Percentiles rank a stretch among this genome's conserved stretches.
These are phyloP conservation scores for Xestobium rufovillosum DNA, from an alignment of 2,888 invertebrate genomes.

Conservation along the genomic window DNA sequence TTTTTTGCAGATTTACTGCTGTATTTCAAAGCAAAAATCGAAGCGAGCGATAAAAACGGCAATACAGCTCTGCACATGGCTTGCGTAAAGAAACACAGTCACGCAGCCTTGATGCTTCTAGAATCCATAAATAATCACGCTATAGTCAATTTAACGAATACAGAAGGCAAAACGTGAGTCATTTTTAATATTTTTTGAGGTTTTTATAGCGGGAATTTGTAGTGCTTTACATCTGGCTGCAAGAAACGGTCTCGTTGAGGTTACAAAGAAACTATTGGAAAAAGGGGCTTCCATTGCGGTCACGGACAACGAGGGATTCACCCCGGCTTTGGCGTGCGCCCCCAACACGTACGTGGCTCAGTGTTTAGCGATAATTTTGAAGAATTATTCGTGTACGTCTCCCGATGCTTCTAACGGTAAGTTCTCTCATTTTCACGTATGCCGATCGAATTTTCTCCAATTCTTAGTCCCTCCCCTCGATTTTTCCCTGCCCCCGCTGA, in stretches of 20 bases:
- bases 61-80: conserved; percentile 58
- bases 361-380: conserved; percentile 51
- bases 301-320: conserved; percentile 52
- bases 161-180: conserved; percentile 50
- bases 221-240: conserved; percentile 57
- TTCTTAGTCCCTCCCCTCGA: too few species aligned
- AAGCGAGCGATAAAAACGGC: conserved; percentile 46
- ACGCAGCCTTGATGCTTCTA: conserved; percentile 49
- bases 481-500: too few species aligned
- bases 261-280: conserved; percentile 50
- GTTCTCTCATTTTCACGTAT: too few species aligned
- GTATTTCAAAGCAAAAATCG: conserved; percentile 47
- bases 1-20: conserved; percentile 47
- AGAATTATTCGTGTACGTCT: too few species aligned
- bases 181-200: too few species aligned
- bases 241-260: conserved; percentile 52
- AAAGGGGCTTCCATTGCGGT: conserved; percentile 53
- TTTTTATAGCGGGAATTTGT: too few species aligned
- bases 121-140: conserved; percentile 45
- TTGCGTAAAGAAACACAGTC: conserved; percentile 50
- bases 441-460: too few species aligned
- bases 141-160: conserved; percentile 47
- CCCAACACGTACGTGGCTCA: conserved; percentile 53
- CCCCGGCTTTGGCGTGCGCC: conserved; percentile 57
- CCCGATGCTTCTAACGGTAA: too few species aligned